Evolutionary conservation across 2,888 invertebrate genomes (phyloP).

Genomic region (Anaspis maculata): DNA sequence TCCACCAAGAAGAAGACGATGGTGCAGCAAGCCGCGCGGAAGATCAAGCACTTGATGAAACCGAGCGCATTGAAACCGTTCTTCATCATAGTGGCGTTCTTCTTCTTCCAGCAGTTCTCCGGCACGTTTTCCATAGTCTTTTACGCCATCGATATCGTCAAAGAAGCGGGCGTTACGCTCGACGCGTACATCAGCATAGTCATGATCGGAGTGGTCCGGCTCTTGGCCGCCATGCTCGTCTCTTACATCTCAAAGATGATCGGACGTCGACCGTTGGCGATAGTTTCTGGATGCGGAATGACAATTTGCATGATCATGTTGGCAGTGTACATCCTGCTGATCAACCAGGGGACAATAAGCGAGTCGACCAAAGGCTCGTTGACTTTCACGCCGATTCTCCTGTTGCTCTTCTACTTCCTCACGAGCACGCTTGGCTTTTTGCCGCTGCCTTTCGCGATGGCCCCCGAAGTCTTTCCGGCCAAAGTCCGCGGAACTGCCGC

Average conservation of each 20-base stretch:
- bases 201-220: slow-evolving; percentile 44
- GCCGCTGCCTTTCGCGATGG: slow-evolving; percentile 50
- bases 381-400: slow-evolving; percentile 41
- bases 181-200: slow-evolving; percentile 46
- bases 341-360: slow-evolving; percentile 25
- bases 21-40: slow-evolving; percentile 21
- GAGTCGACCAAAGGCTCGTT: slow-evolving; percentile 21
- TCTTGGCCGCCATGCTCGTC: slow-evolving; percentile 41
- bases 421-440: slow-evolving; percentile 48
- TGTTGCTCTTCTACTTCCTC: slow-evolving; percentile 45
- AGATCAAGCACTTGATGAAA: slow-evolving; percentile 30
- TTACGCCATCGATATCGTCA: slow-evolving; percentile 48
- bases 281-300: slow-evolving; percentile 51
- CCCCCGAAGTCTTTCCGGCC: slow-evolving; percentile 48
- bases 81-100: slow-evolving; percentile 42
- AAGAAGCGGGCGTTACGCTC: slow-evolving; percentile 41
- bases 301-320: slow-evolving; percentile 46
- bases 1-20: slow-evolving; percentile 16
- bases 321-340: slow-evolving; percentile 39
- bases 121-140: slow-evolving; percentile 50
- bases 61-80: slow-evolving; percentile 45
- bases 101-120: slow-evolving; percentile 52
- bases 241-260: slow-evolving; percentile 45
- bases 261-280: slow-evolving; percentile 51
- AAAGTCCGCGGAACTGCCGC: slow-evolving; percentile 47